Base-by-base conservation (phyloP, 1,140 invertebrate genomes). In the Anadara kagoshimensis region DNA sequence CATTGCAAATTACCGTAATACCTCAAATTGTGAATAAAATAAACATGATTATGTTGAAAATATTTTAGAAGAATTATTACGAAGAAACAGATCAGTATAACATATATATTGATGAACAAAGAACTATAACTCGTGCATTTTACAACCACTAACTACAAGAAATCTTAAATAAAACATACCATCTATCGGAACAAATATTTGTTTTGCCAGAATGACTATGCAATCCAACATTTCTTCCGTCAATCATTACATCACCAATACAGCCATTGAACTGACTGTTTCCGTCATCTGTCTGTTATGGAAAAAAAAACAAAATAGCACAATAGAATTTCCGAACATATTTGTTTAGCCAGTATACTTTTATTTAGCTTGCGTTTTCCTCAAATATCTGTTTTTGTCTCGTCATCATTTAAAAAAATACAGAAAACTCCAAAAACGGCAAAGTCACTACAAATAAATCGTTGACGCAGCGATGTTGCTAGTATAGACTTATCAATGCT, bases 151-250 rank as follows among this genome's bases (percentile, higher is more conserved):
- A 18, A 11, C 20, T 10, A 20, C 20, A 20, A 12, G 5, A 61
- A 11, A n/a, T 0, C 18, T 45, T 7, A 45, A 47, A 4, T 10
- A 5, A 1, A 22, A 68, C 53, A n/a, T 69, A 69, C 66, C 66
- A 69, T 24, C 26, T 11, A 16, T 0, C 20, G 10, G n/a, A 49
- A 36, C 66, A 69, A 18, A 18, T 20, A 20, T 20, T 26, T 3
- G 43, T 24, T 36, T 41, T 29, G 1, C 18, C 24, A n/a, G 45
- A n/a, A 4, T 58, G 16, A 18, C 24, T 59, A n/a, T 14, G 45
- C 22, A 59, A 26, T 69, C 51, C 56, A 26, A 51, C 24, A 59
- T 59, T 16, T 69, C 26, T 47, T 7, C 66, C 66, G 36, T 69
- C 44, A 0, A 69, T 44, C 22, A 49, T 47, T 26, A 69, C 44